Evolutionary conservation across 1,140 invertebrate species (phyloP), one percentile per base, ranked within the genome.

Genomic region (Diachasma alloeum): DNA sequence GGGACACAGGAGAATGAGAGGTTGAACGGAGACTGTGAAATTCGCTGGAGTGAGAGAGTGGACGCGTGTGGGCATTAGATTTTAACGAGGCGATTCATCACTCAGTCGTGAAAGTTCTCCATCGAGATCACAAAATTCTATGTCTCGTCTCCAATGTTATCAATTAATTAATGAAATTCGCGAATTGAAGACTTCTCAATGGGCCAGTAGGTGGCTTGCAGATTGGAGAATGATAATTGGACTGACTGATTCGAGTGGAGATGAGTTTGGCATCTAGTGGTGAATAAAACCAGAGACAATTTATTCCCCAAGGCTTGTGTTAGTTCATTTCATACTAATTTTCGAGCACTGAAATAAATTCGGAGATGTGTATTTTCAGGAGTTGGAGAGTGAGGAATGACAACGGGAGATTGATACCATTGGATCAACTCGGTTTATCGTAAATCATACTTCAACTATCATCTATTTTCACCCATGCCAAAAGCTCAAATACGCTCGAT

Each of bases 361-460:
- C 11, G 22, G n/a, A 59, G 17, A n/a, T 59, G 53, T 9, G 19
- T 63, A 31, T 26, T 63, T 63, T 24, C 11, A 63, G 11, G 24
- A 63, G 10, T 9, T 63, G 10, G 19, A 31, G 59, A 63, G 48
- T 53, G 48, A n/a, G 48, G 13, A 63, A 63, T 63, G n/a, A 63
- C 59, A 24, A 26, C 22, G 24, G 11, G 24, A 63, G 22, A 63
- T 63, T 24, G 59, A 63, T 63, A 63, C 15, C 13, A 63, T 17
- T 63, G 24, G 59, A 63, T 63, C 59, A 63, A 63, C 59, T 26
- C 13, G 24, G 19, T 26, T 63, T 31, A 63, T 26, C 59, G 24
- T 63, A 63, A 63, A 63, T 63, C 59, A 63, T 63, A 63, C 22
- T 63, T 63, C 24, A 63, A 63, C 24, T 26, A 63, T 63, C 59